Evolutionary conservation across 2,888 invertebrate genomes (phyloP).

Genomic region (Papilio demoleus): DNA sequence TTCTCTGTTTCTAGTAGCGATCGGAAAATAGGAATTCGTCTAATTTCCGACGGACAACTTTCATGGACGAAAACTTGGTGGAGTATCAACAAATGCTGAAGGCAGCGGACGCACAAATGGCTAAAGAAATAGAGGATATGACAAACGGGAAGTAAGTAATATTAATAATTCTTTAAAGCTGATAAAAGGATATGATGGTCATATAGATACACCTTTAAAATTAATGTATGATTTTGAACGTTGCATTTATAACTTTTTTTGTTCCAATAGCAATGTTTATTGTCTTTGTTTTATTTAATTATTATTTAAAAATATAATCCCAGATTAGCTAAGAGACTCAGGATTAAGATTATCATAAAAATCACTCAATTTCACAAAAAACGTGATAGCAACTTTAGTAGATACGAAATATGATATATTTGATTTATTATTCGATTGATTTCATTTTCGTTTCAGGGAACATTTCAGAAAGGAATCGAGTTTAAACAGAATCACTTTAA

Average conservation of each 20-base stretch:
- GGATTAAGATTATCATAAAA: constrained; percentile 7
- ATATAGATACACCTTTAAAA: neutral
- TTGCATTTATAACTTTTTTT: neutral
- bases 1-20: constrained; percentile 75
- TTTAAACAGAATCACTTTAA: constrained; percentile 79
- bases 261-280: neutral
- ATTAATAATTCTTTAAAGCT: too few species aligned
- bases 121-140: constrained; percentile 91
- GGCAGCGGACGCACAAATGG: constrained; percentile 90
- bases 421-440: constrained; percentile 9
- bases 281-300: neutral
- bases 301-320: constrained; percentile 1
- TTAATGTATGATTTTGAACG: neutral
- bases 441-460: constrained; percentile 82
- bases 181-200: too few species aligned
- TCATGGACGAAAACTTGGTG: constrained; percentile 87
- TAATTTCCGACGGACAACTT: constrained; percentile 81
- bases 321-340: neutral
- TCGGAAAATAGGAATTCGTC: constrained; percentile 71
- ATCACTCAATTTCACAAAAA: neutral
- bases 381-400: neutral
- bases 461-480: constrained; percentile 85
- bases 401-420: neutral
- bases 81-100: constrained; percentile 86
- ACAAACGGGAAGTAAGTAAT: constrained; percentile 87